Base-by-base conservation (phyloP, 2,113 vertebrate species). In the Phylloscopus whistleri region DNA sequence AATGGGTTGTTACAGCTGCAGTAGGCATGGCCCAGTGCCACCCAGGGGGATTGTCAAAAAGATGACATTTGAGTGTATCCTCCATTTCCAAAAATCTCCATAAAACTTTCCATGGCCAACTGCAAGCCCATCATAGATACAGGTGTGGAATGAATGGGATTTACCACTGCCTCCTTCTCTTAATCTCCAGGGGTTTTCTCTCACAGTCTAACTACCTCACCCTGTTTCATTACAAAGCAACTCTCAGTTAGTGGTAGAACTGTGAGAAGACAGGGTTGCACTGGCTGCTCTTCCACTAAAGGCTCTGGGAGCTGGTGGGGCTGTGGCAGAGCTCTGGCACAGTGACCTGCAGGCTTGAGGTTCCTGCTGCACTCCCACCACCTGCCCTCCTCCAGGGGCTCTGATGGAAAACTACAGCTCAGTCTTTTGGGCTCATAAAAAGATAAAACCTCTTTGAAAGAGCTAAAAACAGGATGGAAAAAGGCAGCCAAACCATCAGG, bases 231-330 rank as follows among this genome's bases (percentile, higher is more conserved):
- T 4, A 4, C 4, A 66, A 27, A 80, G 55, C n/a, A 23, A 0
- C 6, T 20, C 17, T 16, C n/a, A 37, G 37, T 16, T 69, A 17
- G 49, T 49, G 7, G 4, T 3, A 6, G 49, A 13, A 6, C 44
- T 3, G 2, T 28, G 51, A 43, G 31, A 24, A 19, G 67, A 33
- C 3, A 7, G 44, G 28, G 23, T 18, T 55, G 41, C 44, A 19
- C 31, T 1, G 18, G 75, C 55, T 66, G 52, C 55, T 63, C 43
- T 41, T n/a, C 51, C 59, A 46, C 35, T 4, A 7, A 64, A 87
- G 30, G 19, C n/a, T 10, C 10, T 1, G 2, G 60, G 49, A 60
- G 21, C 24, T 37, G 37, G 5, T 17, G 12, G 0, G 2, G 37
- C 35, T 35, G 21, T 2, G 8, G 48, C 73, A 66, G 48, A 60